phyloP scores from a whole-genome alignment of 2,888 invertebrate genomes.

The Scaptomyza cyrtandrae region DNA sequence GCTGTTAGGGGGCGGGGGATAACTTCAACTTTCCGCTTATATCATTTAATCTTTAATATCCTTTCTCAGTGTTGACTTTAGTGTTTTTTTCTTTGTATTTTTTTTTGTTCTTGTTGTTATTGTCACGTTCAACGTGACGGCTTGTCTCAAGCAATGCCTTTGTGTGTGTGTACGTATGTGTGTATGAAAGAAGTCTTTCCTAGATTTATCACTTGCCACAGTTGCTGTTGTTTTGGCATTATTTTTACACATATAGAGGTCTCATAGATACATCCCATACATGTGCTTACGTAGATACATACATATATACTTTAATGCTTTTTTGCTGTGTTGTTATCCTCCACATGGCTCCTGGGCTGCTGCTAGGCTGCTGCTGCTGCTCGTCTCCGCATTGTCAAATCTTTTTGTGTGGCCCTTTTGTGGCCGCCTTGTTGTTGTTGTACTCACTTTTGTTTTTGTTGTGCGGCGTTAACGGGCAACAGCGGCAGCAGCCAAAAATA shows the following conservation, averaged over 20 bases:
- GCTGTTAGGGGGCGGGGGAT: neutral
- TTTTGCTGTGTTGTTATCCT: constrained; percentile 34
- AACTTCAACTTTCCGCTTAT: constrained; percentile 69
- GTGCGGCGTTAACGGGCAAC: constrained; percentile 68
- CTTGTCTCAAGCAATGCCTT: constrained; percentile 60
- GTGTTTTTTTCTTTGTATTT: constrained; percentile 51
- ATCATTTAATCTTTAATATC: constrained; percentile 81
- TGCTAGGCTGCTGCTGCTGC: constrained; percentile 39
- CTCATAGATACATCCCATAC: constrained; percentile 43
- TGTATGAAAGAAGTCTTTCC: constrained; percentile 48
- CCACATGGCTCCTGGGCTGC: constrained; percentile 64
- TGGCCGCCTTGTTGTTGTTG: constrained; percentile 10
- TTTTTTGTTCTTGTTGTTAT: constrained; percentile 47
- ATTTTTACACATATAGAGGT: constrained; percentile 47
- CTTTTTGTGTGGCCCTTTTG: constrained; percentile 57
- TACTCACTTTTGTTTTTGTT: constrained; percentile 27
- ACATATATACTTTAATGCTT: constrained; percentile 48
- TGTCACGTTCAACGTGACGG: constrained; percentile 68
- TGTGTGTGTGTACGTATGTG: constrained; percentile 23
- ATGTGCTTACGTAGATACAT: constrained; percentile 5
- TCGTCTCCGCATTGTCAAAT: constrained; percentile 69
- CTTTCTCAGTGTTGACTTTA: constrained; percentile 78
- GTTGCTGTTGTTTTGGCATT: constrained; percentile 60
- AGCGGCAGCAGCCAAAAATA: constrained; percentile 72
- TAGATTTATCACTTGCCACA: constrained; percentile 79